Evolutionary conservation across 2,113 vertebrate genomes (phyloP).

Genomic region (Elephas maximus): DNA sequence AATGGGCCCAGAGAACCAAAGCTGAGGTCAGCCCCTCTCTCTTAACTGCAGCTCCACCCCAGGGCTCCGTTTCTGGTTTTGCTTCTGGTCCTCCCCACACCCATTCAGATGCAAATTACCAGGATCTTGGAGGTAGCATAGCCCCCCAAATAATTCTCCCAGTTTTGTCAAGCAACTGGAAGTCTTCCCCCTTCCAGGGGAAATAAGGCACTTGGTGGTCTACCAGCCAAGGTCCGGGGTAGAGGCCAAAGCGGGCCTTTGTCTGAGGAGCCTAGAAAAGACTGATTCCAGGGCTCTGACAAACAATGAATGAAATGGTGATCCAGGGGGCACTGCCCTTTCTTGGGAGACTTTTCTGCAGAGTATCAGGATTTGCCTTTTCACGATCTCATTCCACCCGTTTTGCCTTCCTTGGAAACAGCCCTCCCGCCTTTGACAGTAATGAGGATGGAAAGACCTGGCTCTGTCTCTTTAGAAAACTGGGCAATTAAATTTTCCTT

Average conservation of each 20-base stretch:
- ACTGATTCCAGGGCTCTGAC: conserved; percentile 41
- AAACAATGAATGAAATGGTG: conserved; percentile 53
- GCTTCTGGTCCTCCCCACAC: not conserved
- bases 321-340: not conserved
- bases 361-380: not conserved
- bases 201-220: conserved; percentile 55
- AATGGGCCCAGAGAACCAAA: not conserved
- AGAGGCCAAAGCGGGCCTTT: not conserved
- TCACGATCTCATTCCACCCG: conserved; percentile 25
- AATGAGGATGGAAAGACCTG: conserved; percentile 35
- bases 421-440: not conserved
- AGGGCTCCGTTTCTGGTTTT: not conserved
- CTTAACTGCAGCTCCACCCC: not conserved
- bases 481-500: conserved; percentile 32
- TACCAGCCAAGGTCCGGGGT: conserved; percentile 17
- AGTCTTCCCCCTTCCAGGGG: conserved; percentile 58
- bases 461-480: conserved; percentile 69
- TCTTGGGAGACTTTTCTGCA: conserved; percentile 75
- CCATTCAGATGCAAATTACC: conserved; percentile 46
- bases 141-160: conserved; percentile 54
- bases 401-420: conserved; percentile 69
- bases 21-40: not conserved
- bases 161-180: conserved; percentile 68
- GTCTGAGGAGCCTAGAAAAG: conserved; percentile 19
- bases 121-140: conserved; percentile 5